Conservation (phyloP, 2,113 vertebrate species). For the Anhinga anhinga region DNA sequence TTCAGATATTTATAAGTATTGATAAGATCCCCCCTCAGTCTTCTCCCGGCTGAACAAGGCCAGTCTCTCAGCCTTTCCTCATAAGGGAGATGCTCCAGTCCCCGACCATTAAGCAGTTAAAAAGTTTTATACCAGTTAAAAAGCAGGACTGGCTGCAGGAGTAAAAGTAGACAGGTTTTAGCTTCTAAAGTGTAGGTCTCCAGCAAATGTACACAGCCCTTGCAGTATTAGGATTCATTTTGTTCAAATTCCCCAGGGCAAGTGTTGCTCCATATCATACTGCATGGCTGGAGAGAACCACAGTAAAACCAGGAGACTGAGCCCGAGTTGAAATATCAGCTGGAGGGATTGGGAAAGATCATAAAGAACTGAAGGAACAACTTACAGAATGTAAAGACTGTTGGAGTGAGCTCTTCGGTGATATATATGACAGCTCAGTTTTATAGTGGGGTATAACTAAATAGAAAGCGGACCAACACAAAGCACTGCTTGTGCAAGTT, state of each 20-base stretch:
- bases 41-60: too few species aligned
- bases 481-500: background rate
- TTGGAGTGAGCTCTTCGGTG: background rate
- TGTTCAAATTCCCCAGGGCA: background rate
- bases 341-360: background rate
- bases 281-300: background rate
- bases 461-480: background rate
- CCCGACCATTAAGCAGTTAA: too few species aligned
- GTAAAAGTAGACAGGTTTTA: background rate
- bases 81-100: too few species aligned
- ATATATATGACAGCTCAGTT: background rate
- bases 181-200: background rate
- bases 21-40: too few species aligned
- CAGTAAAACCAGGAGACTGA: background rate
- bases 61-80: too few species aligned
- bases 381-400: background rate
- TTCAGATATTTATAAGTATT: too few species aligned
- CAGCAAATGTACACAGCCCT: background rate
- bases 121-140: background rate
- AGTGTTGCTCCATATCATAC: accelerated
- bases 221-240: background rate
- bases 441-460: background rate
- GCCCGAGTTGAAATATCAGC: background rate
- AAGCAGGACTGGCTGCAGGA: background rate
- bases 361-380: background rate